Evolutionary conservation across 2,888 invertebrate genomes (phyloP), one percentile per base, ranked within the genome.

Genomic region (Andrena bicolor): DNA sequence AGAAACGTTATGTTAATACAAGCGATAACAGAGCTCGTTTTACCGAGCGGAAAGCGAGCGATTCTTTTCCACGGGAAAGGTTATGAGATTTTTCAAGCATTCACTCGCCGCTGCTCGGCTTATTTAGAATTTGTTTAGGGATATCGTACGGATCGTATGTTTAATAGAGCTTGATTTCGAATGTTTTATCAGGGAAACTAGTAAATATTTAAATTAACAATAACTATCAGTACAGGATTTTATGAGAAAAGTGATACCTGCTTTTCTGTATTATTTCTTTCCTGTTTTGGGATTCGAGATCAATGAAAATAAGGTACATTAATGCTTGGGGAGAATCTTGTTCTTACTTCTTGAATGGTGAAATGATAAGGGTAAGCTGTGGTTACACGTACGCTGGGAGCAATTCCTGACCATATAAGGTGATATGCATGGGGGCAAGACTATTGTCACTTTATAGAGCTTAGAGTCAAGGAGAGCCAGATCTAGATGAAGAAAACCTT

Each of bases 401-500:
- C 75, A 66, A 64, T 80, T 65, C 77, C 41, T 75, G 69, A 70
- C 87, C 76, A 69, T 87, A 80, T 77, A 80, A 64, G 79, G 81
- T 60, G 48, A 61, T 77, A 66, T 69, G 30, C 48, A 74, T 30
- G 74, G 75, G 68, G 69, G 68, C 53, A 23, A 68, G 66, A 81
- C 74, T 63, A 76, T 79, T 71, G 64, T 64, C 16, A 58, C 61
- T 66, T 60, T 26, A 66, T 66, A 68, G 13, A 68, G 53, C 64
- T 68, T 76, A 77, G 60, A 81, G 71, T 89, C 87, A 89, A 88
- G 85, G 85, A 88, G 81, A 88, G 51, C 83, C 69, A 75, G 80
- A 70, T 88, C 80, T 80, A 70, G 73, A 81, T 81, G 73, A 69
- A 63, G 35, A 70, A 73, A 70, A 66, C 60, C 41, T 63, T 66